A percentile compares a stretch with the other conserved stretches of the same genome.
phyloP scores from a whole-genome alignment of 2,888 invertebrate genomes.

The Drosophila paranaensis region DNA sequence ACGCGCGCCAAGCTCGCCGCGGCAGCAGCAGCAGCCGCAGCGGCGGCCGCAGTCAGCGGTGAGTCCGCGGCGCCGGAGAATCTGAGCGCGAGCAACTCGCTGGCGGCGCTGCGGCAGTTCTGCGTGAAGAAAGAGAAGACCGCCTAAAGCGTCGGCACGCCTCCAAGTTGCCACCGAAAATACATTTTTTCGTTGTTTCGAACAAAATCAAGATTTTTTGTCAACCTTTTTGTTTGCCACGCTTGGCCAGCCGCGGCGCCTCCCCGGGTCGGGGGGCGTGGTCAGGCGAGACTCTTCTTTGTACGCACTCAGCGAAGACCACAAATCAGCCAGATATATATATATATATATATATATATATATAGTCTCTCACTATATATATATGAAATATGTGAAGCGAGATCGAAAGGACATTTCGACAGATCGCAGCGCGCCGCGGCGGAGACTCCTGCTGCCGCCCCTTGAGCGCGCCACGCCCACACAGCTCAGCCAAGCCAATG shows the following conservation, averaged over 20 bases:
- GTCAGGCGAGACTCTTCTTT: conserved; percentile 33
- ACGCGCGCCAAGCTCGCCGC: conserved; percentile 86
- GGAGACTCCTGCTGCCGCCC: conserved; percentile 27
- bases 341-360: conserved; percentile 4
- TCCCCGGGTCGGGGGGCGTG: conserved; percentile 5
- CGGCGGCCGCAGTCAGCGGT: not conserved
- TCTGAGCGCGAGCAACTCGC: conserved; percentile 90
- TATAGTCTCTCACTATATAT: not conserved
- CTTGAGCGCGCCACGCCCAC: conserved; percentile 45
- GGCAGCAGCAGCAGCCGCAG: conserved; percentile 46
- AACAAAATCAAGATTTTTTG: conserved; percentile 61
- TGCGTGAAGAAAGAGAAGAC: conserved; percentile 95
- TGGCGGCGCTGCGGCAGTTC: conserved; percentile 97
- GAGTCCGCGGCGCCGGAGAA: conserved; percentile 76
- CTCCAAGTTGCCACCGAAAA: conserved; percentile 53
- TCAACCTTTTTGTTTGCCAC: conserved; percentile 78
- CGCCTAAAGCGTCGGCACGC: conserved; percentile 76
- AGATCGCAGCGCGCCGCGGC: conserved; percentile 25
- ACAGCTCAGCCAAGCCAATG: conserved; percentile 37
- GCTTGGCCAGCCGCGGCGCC: conserved; percentile 32
- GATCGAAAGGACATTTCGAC: conserved; percentile 29
- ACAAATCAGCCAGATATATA: conserved; percentile 10
- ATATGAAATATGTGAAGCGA: not conserved
- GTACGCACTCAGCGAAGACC: conserved; percentile 15
- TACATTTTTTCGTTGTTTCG: conserved; percentile 80